These are phyloP conservation scores for Tapirus indicus DNA, from an alignment of 2,797 vertebrate genomes.

Conservation along the genomic window DNA sequence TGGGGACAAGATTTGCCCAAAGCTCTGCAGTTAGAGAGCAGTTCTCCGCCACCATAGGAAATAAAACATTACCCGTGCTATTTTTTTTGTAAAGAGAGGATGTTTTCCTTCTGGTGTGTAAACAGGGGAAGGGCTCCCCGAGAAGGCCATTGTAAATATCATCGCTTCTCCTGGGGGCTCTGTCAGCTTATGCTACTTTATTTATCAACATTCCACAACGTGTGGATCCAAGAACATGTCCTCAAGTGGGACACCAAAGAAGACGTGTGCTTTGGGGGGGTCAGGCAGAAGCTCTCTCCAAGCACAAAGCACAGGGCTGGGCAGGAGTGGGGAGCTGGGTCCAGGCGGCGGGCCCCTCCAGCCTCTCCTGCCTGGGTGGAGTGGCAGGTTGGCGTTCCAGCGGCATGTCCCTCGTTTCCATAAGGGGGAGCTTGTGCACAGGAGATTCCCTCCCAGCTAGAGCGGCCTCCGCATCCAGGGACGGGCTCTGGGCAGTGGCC, in stretches of 20 bases:
- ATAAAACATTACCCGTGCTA: neutral
- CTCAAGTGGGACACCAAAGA: neutral
- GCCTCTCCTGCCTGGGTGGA: neutral
- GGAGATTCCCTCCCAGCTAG: conserved; percentile 78
- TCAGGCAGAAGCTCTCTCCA: neutral
- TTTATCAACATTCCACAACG: neutral
- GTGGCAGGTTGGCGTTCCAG: neutral
- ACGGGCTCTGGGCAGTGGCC: neutral
- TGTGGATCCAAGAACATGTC: neutral
- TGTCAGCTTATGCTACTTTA: neutral
- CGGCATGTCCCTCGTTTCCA: conserved; percentile 85
- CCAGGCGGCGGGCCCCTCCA: neutral
- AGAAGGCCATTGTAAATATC: neutral
- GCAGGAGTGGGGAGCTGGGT: neutral
- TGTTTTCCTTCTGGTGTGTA: conserved; percentile 35
- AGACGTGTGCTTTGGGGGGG: neutral
- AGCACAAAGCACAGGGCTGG: neutral
- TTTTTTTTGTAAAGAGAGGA: neutral
- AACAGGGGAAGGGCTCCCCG: neutral
- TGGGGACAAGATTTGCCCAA: neutral
- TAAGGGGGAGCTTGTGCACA: conserved; percentile 90
- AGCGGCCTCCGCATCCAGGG: conserved; percentile 14
- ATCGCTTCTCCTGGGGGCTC: neutral
- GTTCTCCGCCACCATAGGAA: neutral
- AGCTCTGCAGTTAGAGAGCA: neutral